Evolutionary conservation across 2,888 invertebrate species (phyloP).

Genomic region (Neelides folsomi): DNA sequence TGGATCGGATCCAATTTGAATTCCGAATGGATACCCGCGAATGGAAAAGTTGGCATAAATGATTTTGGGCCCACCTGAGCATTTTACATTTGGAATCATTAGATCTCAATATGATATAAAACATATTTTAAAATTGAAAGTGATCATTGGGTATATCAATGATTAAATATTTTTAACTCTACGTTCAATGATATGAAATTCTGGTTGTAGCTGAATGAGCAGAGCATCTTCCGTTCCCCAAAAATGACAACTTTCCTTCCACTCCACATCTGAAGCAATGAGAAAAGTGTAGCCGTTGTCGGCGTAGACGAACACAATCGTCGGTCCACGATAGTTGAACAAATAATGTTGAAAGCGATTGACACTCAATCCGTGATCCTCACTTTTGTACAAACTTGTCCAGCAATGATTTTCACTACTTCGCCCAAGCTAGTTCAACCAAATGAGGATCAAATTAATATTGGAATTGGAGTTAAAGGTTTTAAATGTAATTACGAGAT

Average conservation of each 20-base stretch:
- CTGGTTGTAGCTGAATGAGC: slow-evolving; percentile 56
- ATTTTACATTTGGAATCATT: slow-evolving; percentile 18
- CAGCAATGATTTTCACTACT: slow-evolving; percentile 51
- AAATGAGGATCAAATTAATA: not conserved
- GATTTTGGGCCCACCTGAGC: slow-evolving; percentile 53
- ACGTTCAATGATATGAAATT: slow-evolving; percentile 42
- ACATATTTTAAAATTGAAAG: not conserved
- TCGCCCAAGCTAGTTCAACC: slow-evolving; percentile 35
- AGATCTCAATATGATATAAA: too few relatives aligned
- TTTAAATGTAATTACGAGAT: slow-evolving; percentile 16
- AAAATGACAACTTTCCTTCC: slow-evolving; percentile 72
- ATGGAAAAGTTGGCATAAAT: slow-evolving; percentile 70
- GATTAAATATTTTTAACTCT: too few relatives aligned
- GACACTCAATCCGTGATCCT: slow-evolving; percentile 66
- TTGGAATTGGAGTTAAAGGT: too few relatives aligned
- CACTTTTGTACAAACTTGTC: slow-evolving; percentile 68
- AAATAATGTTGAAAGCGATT: slow-evolving; percentile 67
- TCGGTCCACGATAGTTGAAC: slow-evolving; percentile 54
- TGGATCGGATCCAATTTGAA: slow-evolving; percentile 68
- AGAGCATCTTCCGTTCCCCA: slow-evolving; percentile 70
- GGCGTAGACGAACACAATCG: slow-evolving; percentile 44
- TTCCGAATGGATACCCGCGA: slow-evolving; percentile 69
- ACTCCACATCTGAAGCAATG: slow-evolving; percentile 62
- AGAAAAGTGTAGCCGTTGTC: slow-evolving; percentile 56
- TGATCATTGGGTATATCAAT: slow-evolving; percentile 26